Conservation (phyloP, 2,113 vertebrate genomes). For the Prunella himalayana region DNA sequence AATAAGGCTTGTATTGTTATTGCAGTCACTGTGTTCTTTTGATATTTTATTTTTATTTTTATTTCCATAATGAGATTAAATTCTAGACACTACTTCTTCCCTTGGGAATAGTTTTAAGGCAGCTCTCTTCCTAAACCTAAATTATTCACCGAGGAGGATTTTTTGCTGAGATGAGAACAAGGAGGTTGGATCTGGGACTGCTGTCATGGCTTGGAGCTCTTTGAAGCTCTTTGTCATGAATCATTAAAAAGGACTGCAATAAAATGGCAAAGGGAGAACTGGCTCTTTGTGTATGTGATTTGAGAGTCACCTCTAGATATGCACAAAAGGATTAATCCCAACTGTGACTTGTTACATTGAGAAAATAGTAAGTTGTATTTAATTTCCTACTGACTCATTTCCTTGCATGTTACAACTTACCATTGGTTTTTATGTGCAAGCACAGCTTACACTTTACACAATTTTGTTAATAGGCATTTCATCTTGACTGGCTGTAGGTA, state of each 20-base stretch:
- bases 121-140: background rate
- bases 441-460: background rate
- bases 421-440: background rate
- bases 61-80: conserved; percentile 44
- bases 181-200: background rate
- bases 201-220: conserved; percentile 11
- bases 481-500: background rate
- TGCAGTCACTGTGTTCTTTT: background rate
- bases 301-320: background rate
- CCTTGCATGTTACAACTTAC: background rate
- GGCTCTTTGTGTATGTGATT: conserved; percentile 21
- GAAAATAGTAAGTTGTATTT: background rate
- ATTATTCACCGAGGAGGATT: conserved; percentile 16
- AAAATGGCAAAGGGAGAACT: background rate
- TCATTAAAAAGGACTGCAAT: conserved; percentile 28
- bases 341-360: background rate
- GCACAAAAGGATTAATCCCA: background rate
- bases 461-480: background rate
- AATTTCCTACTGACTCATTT: conserved; percentile 17
- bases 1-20: conserved; percentile 32
- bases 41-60: conserved; percentile 43
- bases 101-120: conserved; percentile 20
- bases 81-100: background rate
- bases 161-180: background rate
- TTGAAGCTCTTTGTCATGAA: conserved; percentile 45